These are phyloP conservation scores for Distichodus sexfasciatus DNA, from an alignment of 2,797 vertebrate species.

Conservation along the genomic window DNA sequence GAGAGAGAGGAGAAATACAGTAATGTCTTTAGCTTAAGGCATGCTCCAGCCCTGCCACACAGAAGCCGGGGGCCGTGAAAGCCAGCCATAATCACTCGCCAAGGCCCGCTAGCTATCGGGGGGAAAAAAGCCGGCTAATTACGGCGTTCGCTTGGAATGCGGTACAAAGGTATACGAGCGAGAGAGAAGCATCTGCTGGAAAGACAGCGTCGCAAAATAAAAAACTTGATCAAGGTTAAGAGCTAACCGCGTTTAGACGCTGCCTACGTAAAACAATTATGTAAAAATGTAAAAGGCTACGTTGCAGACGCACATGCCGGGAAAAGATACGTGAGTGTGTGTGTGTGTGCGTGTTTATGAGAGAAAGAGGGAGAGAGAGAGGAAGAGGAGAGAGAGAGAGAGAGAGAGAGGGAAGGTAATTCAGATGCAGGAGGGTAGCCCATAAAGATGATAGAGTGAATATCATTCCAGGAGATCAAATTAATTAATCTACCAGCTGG, in stretches of 20 bases:
- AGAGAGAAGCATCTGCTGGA: neutral
- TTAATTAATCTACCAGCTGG: conserved; percentile 47
- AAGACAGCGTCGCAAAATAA: neutral
- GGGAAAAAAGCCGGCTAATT: conserved; percentile 26
- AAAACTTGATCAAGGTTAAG: neutral
- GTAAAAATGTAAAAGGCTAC: neutral
- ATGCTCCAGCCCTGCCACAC: conserved; percentile 30
- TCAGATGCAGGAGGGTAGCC: conserved; percentile 36
- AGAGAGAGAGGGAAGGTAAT: neutral
- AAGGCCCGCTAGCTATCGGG: neutral
- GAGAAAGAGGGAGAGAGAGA: neutral
- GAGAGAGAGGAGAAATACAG: conserved; percentile 41
- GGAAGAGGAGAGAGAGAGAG: neutral
- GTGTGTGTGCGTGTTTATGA: neutral
- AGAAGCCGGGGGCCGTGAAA: conserved; percentile 6
- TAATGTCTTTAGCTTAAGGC: conserved; percentile 50
- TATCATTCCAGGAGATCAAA: conserved; percentile 48
- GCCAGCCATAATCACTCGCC: conserved; percentile 35
- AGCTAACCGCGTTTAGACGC: neutral
- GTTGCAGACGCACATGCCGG: neutral
- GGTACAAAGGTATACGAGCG: neutral
- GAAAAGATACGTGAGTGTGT: neutral
- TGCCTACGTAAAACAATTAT: neutral
- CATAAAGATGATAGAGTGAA: conserved; percentile 47
- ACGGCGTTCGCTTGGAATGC: conserved; percentile 4